A percentile compares a stretch with the other conserved stretches of the same genome.
These are phyloP conservation scores for Steinernema feltiae DNA, from an alignment of 1,140 invertebrate species.

Conservation along the genomic window DNA sequence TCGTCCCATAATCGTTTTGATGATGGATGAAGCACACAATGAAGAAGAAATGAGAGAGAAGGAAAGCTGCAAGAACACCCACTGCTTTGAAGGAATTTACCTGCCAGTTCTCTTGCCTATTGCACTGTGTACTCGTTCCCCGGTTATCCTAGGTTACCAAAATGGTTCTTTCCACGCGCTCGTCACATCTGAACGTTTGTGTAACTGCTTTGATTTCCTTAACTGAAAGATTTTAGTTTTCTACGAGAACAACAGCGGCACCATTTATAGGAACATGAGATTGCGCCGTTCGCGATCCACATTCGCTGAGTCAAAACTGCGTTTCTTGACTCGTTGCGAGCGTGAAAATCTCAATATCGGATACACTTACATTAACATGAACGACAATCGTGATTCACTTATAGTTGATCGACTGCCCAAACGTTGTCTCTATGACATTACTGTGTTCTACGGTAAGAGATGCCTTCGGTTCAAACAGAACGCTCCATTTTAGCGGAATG, in stretches of 20 bases:
- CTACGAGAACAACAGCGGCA: background rate
- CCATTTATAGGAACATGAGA: background rate
- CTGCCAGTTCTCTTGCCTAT: background rate
- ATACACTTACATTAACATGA: background rate
- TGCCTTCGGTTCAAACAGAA: background rate
- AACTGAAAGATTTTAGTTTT: background rate
- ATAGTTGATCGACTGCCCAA: constrained; percentile 1
- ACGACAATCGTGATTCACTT: constrained; percentile 8
- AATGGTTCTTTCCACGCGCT: background rate
- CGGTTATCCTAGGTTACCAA: background rate
- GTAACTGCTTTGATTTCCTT: background rate
- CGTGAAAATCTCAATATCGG: background rate
- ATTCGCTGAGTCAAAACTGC: background rate
- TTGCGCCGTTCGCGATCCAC: background rate
- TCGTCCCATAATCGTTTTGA: background rate
- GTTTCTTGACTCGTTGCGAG: background rate
- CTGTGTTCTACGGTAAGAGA: constrained; percentile 6
- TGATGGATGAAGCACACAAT: constrained; percentile 9
- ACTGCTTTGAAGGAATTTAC: constrained; percentile 9
- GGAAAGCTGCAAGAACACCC: constrained; percentile 5
- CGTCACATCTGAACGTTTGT: background rate
- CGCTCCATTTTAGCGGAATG: constrained; percentile 5
- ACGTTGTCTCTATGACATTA: constrained; percentile 2
- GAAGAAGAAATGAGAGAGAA: constrained; percentile 7
- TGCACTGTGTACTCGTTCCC: background rate